These are phyloP conservation scores for Bostrychus sinensis DNA, from an alignment of 2,113 vertebrate species.

Conservation along the genomic window DNA sequence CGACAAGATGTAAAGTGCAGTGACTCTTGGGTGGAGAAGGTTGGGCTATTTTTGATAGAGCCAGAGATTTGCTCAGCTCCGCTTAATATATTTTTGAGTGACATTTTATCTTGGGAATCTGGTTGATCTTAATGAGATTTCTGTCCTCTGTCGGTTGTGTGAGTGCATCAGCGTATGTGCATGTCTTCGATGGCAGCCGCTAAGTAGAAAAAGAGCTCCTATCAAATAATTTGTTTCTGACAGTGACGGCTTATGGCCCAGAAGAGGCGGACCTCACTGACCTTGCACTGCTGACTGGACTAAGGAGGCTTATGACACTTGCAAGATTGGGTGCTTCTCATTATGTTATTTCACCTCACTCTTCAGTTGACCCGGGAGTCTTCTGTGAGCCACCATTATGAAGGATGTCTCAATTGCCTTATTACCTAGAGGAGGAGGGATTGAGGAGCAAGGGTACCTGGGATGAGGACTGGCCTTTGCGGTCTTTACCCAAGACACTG, in stretches of 20 bases:
- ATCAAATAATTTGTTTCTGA: slow-evolving; percentile 52
- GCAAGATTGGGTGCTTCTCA: slow-evolving; percentile 13
- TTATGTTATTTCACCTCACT: slow-evolving; percentile 10
- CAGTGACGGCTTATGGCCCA: slow-evolving; percentile 21
- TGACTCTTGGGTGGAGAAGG: slow-evolving; percentile 1
- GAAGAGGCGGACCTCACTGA: slow-evolving; percentile 35
- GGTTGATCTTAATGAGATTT: slow-evolving; percentile 70
- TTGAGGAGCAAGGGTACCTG: neutral
- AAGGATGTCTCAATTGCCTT: slow-evolving; percentile 8
- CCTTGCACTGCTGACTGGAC: slow-evolving; percentile 45
- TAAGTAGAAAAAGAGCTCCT: slow-evolving; percentile 39
- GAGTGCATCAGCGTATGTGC: slow-evolving; percentile 21
- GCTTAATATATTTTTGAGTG: slow-evolving; percentile 61
- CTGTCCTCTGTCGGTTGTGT: slow-evolving; percentile 44
- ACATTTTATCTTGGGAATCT: slow-evolving; percentile 63
- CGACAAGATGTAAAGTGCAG: slow-evolving; percentile 29
- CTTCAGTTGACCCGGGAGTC: slow-evolving; percentile 6
- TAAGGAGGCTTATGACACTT: slow-evolving; percentile 37
- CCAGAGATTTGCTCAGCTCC: slow-evolving; percentile 21
- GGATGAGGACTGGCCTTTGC: neutral
- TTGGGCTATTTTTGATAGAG: slow-evolving; percentile 42
- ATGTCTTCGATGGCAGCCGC: slow-evolving; percentile 16
- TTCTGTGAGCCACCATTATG: neutral
- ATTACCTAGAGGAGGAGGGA: neutral
- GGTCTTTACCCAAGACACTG: neutral